Evolutionary conservation across 2,113 vertebrate genomes (phyloP), one percentile per base, ranked within the genome.

Genomic region (Phodopus roborovskii): DNA sequence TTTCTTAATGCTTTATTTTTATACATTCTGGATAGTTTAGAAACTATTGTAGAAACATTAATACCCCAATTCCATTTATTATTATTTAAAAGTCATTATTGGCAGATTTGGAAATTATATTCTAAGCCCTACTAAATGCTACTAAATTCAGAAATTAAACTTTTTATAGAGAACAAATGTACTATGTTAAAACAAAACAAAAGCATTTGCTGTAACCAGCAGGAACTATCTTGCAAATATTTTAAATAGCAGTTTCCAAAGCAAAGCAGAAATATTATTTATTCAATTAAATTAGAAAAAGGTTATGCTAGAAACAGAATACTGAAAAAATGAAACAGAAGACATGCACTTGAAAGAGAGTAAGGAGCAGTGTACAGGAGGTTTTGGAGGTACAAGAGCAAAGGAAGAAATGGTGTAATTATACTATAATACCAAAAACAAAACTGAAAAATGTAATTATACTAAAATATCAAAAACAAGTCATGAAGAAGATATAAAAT

Each of bases 201-300:
- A 60, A 86, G 60, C 11, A 88, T 28, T 42, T 28, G 66, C 48
- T 60, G 56, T n/a, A 82, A 84, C 24, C 26, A 62, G 13, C 26
- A 90, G 48, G 62, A 79, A 90, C 10, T 50, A n/a, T 66, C 70
- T 75, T 71, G 77, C 11, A 83, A 74, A 88, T 28, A 68, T 83
- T 91, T 94, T 91, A 81, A 90, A 42, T 50, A 64, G 0, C 45
- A 60, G 9, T 86, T 45, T 94, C 83, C 17, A 92, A 94, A 83
- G 68, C 78, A 75, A 94, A 94, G 33, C 15, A 60, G 33, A 88
- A 85, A 68, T 92, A 60, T 70, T 66, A 30, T 82, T 89, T 58
- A 45, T 20, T 95, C 20, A 78, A 73, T 16, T 39, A 87, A 95
- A 58, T 62, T 24, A 28, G 50, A 5, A 45, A 48, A 22, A 36